Evolutionary conservation across 2,113 vertebrate genomes (phyloP), one percentile per base, ranked within the genome.

Genomic region (Dipodomys spectabilis): DNA sequence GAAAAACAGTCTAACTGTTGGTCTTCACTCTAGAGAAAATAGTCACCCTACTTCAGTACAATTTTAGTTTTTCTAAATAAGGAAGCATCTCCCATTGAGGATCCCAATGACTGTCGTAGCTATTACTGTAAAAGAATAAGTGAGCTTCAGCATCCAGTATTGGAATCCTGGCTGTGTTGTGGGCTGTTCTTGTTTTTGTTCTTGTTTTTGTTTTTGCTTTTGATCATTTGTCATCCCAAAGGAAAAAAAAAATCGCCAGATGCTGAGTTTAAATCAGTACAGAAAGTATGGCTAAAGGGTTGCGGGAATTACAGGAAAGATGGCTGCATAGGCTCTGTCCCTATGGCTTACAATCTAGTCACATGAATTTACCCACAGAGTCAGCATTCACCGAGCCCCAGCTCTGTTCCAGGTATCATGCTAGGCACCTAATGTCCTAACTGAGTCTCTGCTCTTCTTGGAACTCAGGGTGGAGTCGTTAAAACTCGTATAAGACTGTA

Each of bases 51-150:
- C 81, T 87, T 91, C 64, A 62, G 53, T 74, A 32, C 96, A 97
- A 96, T 96, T 92, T 97, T 96, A 95, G 95, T 89, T 79, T 75
- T 89, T 68, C 91, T 93, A 91, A 88, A 88, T 82, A 81, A 13
- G 20, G 82, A 95, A 88, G 19, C 62, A 83, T 57, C 74, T 77
- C 91, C 67, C 35, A 92, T 90, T 91, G 94, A 80, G 71, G 72
- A 62, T 75, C 80, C 30, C 81, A 91, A 86, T 60, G 22, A 35
- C 27, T 60, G 20, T 86, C 49, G 82, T 91, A 13, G 73, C 45
- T 92, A 81, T 88, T 83, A 82, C 73, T 65, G 23, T 80, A 71
- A 57, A 78, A 88, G 20, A 80, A 39, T 87, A 45, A 73, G 35
- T 90, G 81, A 79, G 83, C 25, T 71, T 78, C 18, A 94, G 32